Percentiles rank a stretch among this genome's conserved stretches.
These are phyloP conservation scores for Rhegmatorhina hoffmannsi DNA, from an alignment of 2,113 vertebrate species.

Conservation along the genomic window DNA sequence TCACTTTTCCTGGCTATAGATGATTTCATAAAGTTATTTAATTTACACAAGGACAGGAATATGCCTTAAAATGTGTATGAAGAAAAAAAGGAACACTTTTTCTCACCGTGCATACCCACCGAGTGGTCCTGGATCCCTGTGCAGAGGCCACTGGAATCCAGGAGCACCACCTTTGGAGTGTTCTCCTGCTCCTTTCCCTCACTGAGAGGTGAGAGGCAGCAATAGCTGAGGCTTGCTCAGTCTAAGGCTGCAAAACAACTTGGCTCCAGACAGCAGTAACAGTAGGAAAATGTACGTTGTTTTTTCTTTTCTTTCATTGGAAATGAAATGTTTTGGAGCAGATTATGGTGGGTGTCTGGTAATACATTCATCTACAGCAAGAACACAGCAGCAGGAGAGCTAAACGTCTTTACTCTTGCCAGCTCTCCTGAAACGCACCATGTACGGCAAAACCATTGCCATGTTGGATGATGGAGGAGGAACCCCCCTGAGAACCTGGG, in stretches of 20 bases:
- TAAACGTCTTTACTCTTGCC: not conserved
- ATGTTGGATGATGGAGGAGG: not conserved
- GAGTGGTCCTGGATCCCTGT: not conserved
- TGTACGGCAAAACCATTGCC: not conserved
- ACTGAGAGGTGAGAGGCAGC: not conserved
- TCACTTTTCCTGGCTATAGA: not conserved
- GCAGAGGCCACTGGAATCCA: not conserved
- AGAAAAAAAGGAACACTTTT: not conserved
- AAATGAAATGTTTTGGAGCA: not conserved
- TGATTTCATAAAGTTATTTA: not conserved
- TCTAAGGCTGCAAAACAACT: not conserved
- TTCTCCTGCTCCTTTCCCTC: not conserved
- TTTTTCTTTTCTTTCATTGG: not conserved
- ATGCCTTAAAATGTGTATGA: not conserved
- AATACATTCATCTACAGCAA: not conserved
- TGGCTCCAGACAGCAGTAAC: not conserved
- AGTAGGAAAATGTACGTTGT: accelerated
- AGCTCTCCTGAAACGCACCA: not conserved
- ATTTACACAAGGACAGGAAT: not conserved
- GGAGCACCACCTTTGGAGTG: accelerated
- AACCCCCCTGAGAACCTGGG: not conserved
- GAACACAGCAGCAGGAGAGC: not conserved
- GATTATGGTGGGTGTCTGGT: not conserved
- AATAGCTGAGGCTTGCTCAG: not conserved
- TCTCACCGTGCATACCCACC: not conserved